A percentile compares a stretch with the other conserved stretches of the same genome.
phyloP scores from a whole-genome alignment of 1,140 invertebrate genomes.

The Oreohelix idahoensis region DNA sequence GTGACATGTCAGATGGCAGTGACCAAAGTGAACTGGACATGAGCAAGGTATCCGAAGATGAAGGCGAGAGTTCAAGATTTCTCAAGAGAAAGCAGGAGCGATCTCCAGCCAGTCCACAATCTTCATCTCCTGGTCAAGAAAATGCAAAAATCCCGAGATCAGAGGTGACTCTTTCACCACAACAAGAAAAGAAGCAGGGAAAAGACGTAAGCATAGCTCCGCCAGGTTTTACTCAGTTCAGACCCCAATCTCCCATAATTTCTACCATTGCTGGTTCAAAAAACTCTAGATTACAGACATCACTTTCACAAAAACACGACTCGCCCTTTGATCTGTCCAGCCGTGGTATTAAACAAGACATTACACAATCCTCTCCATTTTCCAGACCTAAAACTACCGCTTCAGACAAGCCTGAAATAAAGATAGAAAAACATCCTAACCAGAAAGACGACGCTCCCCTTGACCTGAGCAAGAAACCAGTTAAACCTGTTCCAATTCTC shows the following conservation, averaged over 20 bases:
- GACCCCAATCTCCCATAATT: slow-evolving; percentile 32
- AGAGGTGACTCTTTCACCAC: not conserved
- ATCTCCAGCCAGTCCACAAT: no score
- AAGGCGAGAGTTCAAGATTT: not conserved
- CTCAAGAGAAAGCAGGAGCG: slow-evolving; percentile 8
- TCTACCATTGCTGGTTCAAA: not conserved
- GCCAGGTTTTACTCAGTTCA: slow-evolving; percentile 37
- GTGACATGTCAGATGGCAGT: slow-evolving; percentile 53
- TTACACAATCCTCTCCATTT: slow-evolving; percentile 7
- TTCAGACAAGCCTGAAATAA: slow-evolving; percentile 4
- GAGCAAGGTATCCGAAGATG: slow-evolving; percentile 49
- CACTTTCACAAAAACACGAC: slow-evolving; percentile 24
- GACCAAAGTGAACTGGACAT: slow-evolving; percentile 59
- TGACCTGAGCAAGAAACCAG: slow-evolving; percentile 54
- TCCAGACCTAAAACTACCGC: not conserved
- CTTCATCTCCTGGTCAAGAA: not conserved
- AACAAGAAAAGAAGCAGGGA: not conserved
- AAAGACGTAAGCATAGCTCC: slow-evolving; percentile 26
- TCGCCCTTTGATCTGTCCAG: slow-evolving; percentile 59
- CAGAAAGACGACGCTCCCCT: slow-evolving; percentile 53
- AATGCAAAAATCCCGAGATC: not conserved
- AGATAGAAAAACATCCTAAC: slow-evolving; percentile 27
- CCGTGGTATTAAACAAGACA: slow-evolving; percentile 21
- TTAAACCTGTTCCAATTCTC: slow-evolving; percentile 44
- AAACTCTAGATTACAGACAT: not conserved